Evolutionary conservation across 2,113 vertebrate species (phyloP), one percentile per base, ranked within the genome.

Genomic region (Peromyscus californicus): DNA sequence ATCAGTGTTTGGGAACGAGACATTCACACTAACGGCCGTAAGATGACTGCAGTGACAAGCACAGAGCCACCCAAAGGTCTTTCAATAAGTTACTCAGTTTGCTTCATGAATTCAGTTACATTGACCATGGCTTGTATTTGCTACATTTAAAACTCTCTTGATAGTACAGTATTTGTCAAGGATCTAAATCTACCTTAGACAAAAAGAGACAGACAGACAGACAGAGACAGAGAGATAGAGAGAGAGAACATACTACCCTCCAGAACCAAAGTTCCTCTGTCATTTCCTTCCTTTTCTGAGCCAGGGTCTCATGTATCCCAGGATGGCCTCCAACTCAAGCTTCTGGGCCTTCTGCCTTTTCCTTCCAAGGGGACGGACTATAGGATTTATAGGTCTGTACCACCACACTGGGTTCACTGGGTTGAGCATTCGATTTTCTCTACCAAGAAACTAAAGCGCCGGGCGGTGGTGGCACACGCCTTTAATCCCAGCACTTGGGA

Each of bases 121-220:
- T 7, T 74, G 67, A 79, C 5, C 36, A 90, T 85, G 9, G 24
- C 69, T 95, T 92, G 3, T 54, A 95, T 82, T 76, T 95, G 82
- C 45, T 82, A 89, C 48, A 93, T 85, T 79, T 75, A 82, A 96
- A 93, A 89, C 54, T 89, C 82, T 72, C 89, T 63, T 87, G 31
- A 72, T n/a, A 89, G 72, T 76, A 82, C 82, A 76, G 36, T 63
- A 83, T 63, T 88, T 95, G 86, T 39, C 92, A 96, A 97, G 59
- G 54, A 85, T 95, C 90, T 96, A 89, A 90, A 93, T 79, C 19
- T 85, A 93, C 74, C 12, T 88, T 45, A 63, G 19, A 65, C 33
- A 95, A 51, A 92, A 57, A 75, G n/a, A 74, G 70, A 39, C 0
- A n/a, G 70, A 74, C 33, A 15, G 69, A 70, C 36, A 9, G 36